phyloP scores from a whole-genome alignment of 1,140 invertebrate species.

The Formica selysi region DNA sequence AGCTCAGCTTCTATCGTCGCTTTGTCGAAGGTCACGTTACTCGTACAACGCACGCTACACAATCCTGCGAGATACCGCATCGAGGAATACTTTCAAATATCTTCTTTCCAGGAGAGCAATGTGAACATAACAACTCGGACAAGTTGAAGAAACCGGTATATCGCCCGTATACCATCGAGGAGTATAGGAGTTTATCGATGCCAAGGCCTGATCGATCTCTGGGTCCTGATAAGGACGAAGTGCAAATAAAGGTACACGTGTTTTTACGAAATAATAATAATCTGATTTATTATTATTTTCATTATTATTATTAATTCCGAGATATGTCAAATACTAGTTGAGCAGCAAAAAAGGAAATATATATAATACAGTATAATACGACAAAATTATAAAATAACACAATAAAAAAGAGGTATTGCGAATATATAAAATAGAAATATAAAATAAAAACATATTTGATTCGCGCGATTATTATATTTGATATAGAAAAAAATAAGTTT shows the following conservation, averaged over 20 bases:
- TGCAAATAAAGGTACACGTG: constrained; percentile 69
- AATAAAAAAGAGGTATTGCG: background rate
- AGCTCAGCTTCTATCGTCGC: constrained; percentile 79
- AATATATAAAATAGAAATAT: background rate
- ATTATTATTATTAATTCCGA: background rate
- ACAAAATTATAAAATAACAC: background rate
- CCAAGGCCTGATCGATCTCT: constrained; percentile 77
- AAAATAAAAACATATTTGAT: background rate
- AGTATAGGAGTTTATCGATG: constrained; percentile 71
- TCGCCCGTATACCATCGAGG: constrained; percentile 76
- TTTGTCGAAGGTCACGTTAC: constrained; percentile 68
- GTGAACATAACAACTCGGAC: constrained; percentile 38
- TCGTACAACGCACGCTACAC: background rate
- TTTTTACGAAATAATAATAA: background rate
- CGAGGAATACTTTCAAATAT: constrained; percentile 23
- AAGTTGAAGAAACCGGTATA: constrained; percentile 65
- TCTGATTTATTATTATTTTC: background rate
- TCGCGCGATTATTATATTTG: background rate
- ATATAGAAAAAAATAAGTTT: background rate
- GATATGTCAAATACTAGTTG: constrained; percentile 7
- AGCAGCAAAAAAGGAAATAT: background rate
- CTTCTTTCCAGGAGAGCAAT: background rate
- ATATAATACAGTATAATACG: background rate
- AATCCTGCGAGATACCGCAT: constrained; percentile 58
- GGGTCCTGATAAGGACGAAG: constrained; percentile 71